Evolutionary conservation across 2,888 invertebrate species (phyloP).

Genomic region (Cryptophagus acutangulus): DNA sequence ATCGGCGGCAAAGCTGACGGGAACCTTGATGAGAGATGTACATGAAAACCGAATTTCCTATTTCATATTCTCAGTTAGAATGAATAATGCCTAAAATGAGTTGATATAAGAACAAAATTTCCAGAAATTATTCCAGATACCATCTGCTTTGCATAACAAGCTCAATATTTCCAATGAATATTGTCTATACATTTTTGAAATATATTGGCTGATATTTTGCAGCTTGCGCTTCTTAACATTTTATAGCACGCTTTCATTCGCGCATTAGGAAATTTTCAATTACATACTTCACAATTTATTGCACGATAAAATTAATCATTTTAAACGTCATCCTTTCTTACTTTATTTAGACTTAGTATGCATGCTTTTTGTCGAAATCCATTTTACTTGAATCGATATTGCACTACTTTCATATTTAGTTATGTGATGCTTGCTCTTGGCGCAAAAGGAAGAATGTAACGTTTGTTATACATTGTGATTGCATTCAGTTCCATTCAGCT

Average conservation of each 20-base stretch:
- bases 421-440: too few relatives aligned
- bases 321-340: too few relatives aligned
- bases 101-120: slow-evolving; percentile 6
- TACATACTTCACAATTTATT: not conserved
- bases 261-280: slow-evolving; percentile 4
- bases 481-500: too few relatives aligned
- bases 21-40: slow-evolving; percentile 2
- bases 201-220: slow-evolving; percentile 1
- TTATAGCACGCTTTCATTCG: not conserved
- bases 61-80: slow-evolving; percentile 4
- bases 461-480: too few relatives aligned
- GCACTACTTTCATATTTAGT: too few relatives aligned
- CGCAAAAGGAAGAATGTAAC: too few relatives aligned
- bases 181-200: slow-evolving; percentile 8
- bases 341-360: too few relatives aligned
- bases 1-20: too few relatives aligned
- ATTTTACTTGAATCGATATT: too few relatives aligned
- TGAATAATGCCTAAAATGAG: slow-evolving; percentile 2
- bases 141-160: slow-evolving; percentile 20
- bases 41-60: not conserved
- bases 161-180: slow-evolving; percentile 17
- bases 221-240: slow-evolving; percentile 2
- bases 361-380: too few relatives aligned
- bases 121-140: slow-evolving; percentile 16
- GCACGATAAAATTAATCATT: too few relatives aligned